phyloP scores from a whole-genome alignment of 2,888 invertebrate genomes.

The Allygus modestus region DNA sequence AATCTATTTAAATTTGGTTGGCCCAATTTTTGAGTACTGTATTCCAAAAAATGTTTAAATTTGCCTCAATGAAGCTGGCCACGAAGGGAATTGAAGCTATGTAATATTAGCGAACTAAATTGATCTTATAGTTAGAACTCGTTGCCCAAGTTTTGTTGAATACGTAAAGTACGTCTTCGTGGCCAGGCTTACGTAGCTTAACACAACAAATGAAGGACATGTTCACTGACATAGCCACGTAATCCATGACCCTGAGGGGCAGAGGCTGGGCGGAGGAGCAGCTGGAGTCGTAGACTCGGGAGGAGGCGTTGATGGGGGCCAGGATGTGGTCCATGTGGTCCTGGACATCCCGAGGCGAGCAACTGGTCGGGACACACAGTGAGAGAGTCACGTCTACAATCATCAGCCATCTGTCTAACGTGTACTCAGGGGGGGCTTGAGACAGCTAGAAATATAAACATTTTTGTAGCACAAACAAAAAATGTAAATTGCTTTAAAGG shows the following conservation, averaged over 20 bases:
- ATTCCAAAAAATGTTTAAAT: too few relatives aligned
- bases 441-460: neutral
- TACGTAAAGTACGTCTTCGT: too few relatives aligned
- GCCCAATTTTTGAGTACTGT: too few relatives aligned
- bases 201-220: neutral
- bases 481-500: too few relatives aligned
- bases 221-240: slow-evolving; percentile 10
- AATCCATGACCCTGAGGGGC: neutral
- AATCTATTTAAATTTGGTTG: too few relatives aligned
- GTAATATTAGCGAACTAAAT: too few relatives aligned
- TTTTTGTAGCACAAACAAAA: too few relatives aligned
- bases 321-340: neutral
- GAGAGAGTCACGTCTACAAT: neutral
- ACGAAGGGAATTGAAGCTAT: too few relatives aligned
- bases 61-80: too few relatives aligned
- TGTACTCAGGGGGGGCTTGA: neutral
- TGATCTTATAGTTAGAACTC: too few relatives aligned
- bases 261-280: neutral
- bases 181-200: too few relatives aligned
- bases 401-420: neutral
- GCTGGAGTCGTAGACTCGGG: neutral
- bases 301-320: neutral
- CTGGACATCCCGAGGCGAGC: neutral
- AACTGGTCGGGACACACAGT: neutral
- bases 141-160: too few relatives aligned